Base-by-base conservation (phyloP, 2,113 vertebrate species). In the Zosterops lateralis region DNA sequence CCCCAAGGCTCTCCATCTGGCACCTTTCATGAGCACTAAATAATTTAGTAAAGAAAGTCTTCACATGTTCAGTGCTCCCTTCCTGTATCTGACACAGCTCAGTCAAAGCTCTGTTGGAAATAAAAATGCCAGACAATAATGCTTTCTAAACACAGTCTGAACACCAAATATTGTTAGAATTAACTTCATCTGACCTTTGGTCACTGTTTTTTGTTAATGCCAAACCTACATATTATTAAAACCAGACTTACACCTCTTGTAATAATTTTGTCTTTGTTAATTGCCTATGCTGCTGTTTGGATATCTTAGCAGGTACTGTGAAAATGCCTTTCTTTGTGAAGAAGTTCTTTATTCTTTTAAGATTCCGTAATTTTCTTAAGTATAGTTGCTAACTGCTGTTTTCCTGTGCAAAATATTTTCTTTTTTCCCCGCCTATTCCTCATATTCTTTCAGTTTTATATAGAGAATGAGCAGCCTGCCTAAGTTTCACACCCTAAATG, bases 31-130 rank as follows among this genome's bases (percentile, higher is more conserved):
- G 28, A 89, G 14, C 25, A 25, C 51, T 91, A 92, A 89, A 95
- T 89, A 80, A 94, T 95, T 95, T n/a, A 92, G 71, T 67, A 47
- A 89, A 88, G 79, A 64, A 94, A 87, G 38, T 21, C 62, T 87
- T 90, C 44, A 79, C 20, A 7, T 28, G n/a, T 76, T 84, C 70
- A 66, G 34, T 25, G 48, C 31, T 92, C 29, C 32, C 38, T 76
- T 89, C 47, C 70, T 81, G 0, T 61, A 54, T 67, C 44, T 89
- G 80, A 78, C 53, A 17, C 3, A 3, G 34, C 38, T 85, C 34
- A 66, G 17, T 18, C 38, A 65, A 80, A 85, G 12, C 65, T 14
- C 4, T 71, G 12, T n/a, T 79, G 71, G 84, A 92, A 91, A 93
- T 34, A 82, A 60, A 87, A 76, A 65, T 66, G 34, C 12, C 26